phyloP scores from a whole-genome alignment of 2,797 vertebrate genomes.

The Gymnocypris eckloni region DNA sequence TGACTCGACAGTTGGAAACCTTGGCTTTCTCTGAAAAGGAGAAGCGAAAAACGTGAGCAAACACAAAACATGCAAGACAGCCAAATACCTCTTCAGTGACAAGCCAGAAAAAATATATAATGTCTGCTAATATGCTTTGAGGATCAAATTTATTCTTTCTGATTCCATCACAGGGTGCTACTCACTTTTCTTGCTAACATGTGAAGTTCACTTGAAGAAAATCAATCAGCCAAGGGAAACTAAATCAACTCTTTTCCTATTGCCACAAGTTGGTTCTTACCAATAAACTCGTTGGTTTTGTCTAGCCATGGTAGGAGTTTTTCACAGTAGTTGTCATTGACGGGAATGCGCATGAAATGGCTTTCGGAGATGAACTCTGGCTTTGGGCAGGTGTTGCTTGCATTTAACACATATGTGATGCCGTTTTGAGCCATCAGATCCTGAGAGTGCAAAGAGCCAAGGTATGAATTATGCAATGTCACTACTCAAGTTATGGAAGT shows the following conservation, averaged over 20 bases:
- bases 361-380: conserved; percentile 97
- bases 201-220: background rate
- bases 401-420: conserved; percentile 96
- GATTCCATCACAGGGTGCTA: conserved; percentile 32
- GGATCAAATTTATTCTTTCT: conserved; percentile 39
- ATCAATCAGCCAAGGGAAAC: background rate
- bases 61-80: conserved; percentile 48
- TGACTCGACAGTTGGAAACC: conserved; percentile 97
- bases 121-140: conserved; percentile 31
- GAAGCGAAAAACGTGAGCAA: conserved; percentile 36
- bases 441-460: conserved; percentile 68
- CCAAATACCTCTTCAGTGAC: conserved; percentile 39
- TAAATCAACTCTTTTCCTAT: background rate
- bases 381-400: conserved; percentile 98
- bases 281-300: conserved; percentile 96
- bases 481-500: background rate
- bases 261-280: conserved; percentile 74
- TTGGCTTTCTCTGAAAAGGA: conserved; percentile 90
- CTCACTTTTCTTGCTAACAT: conserved; percentile 29
- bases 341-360: conserved; percentile 96
- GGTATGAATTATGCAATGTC: background rate
- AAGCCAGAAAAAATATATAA: conserved; percentile 7
- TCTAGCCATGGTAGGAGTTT: conserved; percentile 97
- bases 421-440: conserved; percentile 95
- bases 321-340: conserved; percentile 98